Evolutionary conservation across 1,140 invertebrate genomes (phyloP).

Genomic region (Muscidifurax raptorellus): DNA sequence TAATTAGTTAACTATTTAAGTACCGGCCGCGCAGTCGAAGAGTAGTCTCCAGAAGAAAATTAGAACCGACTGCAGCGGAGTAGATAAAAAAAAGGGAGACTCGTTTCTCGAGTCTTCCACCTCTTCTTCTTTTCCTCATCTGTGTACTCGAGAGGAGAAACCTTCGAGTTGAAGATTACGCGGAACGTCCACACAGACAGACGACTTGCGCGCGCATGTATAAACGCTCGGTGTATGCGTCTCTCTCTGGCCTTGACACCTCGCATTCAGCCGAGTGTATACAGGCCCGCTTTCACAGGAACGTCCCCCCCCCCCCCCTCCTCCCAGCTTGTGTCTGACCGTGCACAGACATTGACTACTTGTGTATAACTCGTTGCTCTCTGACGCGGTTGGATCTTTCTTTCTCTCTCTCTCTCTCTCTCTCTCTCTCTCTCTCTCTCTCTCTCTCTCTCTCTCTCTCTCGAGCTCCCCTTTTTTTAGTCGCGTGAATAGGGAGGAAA

Average conservation of each 20-base stretch:
- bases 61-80: background rate
- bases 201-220: background rate
- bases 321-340: constrained; percentile 7
- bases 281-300: background rate
- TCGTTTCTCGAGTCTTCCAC: background rate
- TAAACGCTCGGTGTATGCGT: background rate
- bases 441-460: background rate
- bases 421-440: no score
- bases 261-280: constrained; percentile 15
- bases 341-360: constrained; percentile 31
- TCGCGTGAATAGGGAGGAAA: background rate
- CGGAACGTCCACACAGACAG: background rate
- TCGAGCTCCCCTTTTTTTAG: background rate
- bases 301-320: background rate
- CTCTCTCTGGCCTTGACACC: constrained; percentile 38
- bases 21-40: background rate
- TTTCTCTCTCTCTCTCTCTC: background rate
- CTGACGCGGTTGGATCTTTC: background rate
- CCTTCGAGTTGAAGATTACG: constrained; percentile 22
- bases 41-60: constrained; percentile 5
- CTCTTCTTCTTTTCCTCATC: background rate
- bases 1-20: constrained; percentile 41
- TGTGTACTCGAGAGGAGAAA: background rate
- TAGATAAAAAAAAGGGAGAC: background rate
- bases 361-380: background rate